Evolutionary conservation across 2,797 vertebrate genomes (phyloP).

Genomic region (Sebastes oblongus): DNA sequence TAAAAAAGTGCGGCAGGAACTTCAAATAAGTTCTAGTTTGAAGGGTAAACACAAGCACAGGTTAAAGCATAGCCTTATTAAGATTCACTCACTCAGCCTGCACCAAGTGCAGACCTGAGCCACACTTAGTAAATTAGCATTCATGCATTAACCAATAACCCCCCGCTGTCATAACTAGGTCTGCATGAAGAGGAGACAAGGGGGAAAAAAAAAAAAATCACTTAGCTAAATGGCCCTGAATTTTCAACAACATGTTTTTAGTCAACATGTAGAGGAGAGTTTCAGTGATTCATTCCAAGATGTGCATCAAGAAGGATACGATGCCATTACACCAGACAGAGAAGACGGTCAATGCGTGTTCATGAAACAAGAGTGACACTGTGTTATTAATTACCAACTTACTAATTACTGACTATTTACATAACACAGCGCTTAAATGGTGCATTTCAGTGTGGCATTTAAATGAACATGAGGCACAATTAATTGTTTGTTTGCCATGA

Average conservation of each 20-base stretch:
- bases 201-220: neutral
- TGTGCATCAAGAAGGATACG: neutral
- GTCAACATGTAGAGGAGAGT: neutral
- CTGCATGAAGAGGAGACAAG: neutral
- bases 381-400: constrained; percentile 52
- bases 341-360: constrained; percentile 21
- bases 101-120: neutral
- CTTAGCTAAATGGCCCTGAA: constrained; percentile 16
- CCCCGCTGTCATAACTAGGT: constrained; percentile 9
- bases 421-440: neutral
- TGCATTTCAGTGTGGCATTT: neutral
- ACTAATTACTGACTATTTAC: constrained; percentile 29
- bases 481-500: constrained; percentile 13
- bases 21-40: neutral
- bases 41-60: neutral
- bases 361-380: constrained; percentile 20
- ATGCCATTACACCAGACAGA: constrained; percentile 8
- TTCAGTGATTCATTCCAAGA: neutral
- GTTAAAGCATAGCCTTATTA: neutral
- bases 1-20: neutral
- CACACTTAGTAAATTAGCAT: constrained; percentile 25
- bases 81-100: neutral
- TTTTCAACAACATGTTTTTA: constrained; percentile 11
- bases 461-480: constrained; percentile 33
- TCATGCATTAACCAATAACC: constrained; percentile 20